Percentiles rank a stretch among this genome's conserved stretches.
Evolutionary conservation across 2,113 vertebrate species (phyloP).

Genomic region (Anolis carolinensis): DNA sequence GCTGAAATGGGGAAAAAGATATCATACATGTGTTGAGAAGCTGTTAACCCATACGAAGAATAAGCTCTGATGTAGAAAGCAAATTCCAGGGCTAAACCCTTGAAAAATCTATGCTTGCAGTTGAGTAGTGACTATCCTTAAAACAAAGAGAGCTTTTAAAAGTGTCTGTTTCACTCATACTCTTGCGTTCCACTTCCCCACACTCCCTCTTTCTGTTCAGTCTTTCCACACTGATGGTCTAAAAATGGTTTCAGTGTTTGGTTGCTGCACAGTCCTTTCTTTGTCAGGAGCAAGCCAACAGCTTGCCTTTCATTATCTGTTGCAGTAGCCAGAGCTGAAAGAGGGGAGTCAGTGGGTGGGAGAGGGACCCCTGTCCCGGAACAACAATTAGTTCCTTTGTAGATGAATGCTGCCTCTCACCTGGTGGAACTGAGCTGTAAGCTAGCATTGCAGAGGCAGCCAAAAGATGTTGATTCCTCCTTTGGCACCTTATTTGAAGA

Average conservation of each 20-base stretch:
- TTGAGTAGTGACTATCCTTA: not conserved
- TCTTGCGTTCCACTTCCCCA: not conserved
- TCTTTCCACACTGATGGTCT: constrained; percentile 36
- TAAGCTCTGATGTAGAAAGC: not conserved
- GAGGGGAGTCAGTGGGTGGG: not conserved
- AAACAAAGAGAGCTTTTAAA: not conserved
- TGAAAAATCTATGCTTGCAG: not conserved
- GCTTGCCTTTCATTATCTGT: constrained; percentile 43
- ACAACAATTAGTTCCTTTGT: constrained; percentile 54
- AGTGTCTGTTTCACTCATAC: fast-evolving
- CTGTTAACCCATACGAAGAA: not conserved
- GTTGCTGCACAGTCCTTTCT: constrained; percentile 40
- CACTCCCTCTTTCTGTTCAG: constrained; percentile 24
- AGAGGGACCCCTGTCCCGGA: constrained; percentile 45
- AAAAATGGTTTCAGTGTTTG: constrained; percentile 49
- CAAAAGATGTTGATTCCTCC: constrained; percentile 45
- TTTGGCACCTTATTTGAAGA: not conserved
- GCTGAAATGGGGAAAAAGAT: too few species aligned
- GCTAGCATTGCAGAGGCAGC: not conserved
- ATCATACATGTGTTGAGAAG: not conserved
- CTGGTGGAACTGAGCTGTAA: not conserved
- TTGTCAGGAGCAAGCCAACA: constrained; percentile 30
- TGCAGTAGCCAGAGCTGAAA: constrained; percentile 20
- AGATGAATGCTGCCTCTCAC: constrained; percentile 57
- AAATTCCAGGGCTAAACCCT: not conserved